Base-by-base conservation (phyloP, 2,797 vertebrate genomes). In the Pteronotus mesoamericanus region DNA sequence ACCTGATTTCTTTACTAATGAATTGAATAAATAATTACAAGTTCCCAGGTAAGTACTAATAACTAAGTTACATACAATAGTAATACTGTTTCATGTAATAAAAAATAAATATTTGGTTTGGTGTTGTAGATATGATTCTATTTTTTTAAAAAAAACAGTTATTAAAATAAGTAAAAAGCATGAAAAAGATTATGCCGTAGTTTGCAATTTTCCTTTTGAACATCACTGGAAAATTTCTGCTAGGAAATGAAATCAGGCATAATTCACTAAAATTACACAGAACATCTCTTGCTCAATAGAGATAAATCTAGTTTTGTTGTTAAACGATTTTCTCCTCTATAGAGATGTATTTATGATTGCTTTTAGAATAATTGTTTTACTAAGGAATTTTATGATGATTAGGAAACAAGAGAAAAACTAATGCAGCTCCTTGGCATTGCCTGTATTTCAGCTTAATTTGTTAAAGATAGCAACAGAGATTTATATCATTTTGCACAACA, bases 261-360 rank as follows among this genome's bases (percentile, higher is more conserved):
- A 97, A 98, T 98, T 97, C 98, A 98, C 98, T 98, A 98, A 99
- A 99, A 99, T 98, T 98, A 96, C 98, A 97, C 96, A 97, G 98
- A 98, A 98, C 87, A 97, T 97, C 97, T 97, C 97, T 97, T 98
- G 98, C 99, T 99, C 99, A 98, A 98, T 98, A 96, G 97, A 98
- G 98, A 99, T 99, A 99, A 99, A 99, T 99, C 99, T 99, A 98
- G 95, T 98, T 99, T 99, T 99, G 99, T 99, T 99, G 98, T 98
- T 98, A 98, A 99, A 99, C 99, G 98, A 98, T 99, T 98, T 98
- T 98, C 96, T 98, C 97, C 96, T 98, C 98, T 98, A 98, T 97
- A 98, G 98, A 98, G 97, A 98, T 98, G 98, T 98, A 98, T 98
- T 98, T 98, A 98, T 98, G 98, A 99, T 99, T 99, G 98, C 99